Evolutionary conservation across 2,888 invertebrate species (phyloP), one percentile per base, ranked within the genome.

Genomic region (Trachelus stipa): DNA sequence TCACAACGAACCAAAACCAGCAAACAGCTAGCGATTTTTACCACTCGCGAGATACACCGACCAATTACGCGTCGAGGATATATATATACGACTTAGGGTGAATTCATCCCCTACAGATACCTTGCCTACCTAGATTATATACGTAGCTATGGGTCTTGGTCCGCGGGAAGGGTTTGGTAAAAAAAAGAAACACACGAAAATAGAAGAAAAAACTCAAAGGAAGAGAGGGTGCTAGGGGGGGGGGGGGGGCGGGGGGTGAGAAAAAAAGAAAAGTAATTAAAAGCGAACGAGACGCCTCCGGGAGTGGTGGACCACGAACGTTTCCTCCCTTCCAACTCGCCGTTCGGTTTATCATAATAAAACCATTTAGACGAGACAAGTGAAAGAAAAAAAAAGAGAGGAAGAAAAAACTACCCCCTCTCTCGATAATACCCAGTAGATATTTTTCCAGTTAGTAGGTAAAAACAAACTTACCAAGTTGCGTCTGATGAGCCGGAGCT

Each of bases 401-500:
- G 2, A 40, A 73, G 15, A 34, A 40, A 73, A 68, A 77, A 73
- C 73, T 73, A 73, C 34, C 35, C 40, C 40, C 23, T 23, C 37
- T 12, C 40, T 1, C 15, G 15, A 40, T 6, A 6, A 40, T 23
- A 40, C 6, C 40, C 40, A 40, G 40, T 23, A 40, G 40, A 73
- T 69, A 75, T 76, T 79, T 76, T 79, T 73, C 73, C 35, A 79
- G 69, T 34, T 34, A 68, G 75, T 76, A 33, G 75, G 73, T 35
- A 31, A 23, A 75, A 75, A 69, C 35, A 30, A 83, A 87, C 88
- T 87, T 85, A 90, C 90, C 88, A 79, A 90, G 88, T 80, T 90
- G 90, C 34, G 90, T 86, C 85, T 90, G 90, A 86, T 90, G 89
- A 77, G 88, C 86, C 56, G 95, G 95, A 77, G 95, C 94, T 15